Conservation (phyloP, 2,113 vertebrate species). For the Heterocephalus glaber region DNA sequence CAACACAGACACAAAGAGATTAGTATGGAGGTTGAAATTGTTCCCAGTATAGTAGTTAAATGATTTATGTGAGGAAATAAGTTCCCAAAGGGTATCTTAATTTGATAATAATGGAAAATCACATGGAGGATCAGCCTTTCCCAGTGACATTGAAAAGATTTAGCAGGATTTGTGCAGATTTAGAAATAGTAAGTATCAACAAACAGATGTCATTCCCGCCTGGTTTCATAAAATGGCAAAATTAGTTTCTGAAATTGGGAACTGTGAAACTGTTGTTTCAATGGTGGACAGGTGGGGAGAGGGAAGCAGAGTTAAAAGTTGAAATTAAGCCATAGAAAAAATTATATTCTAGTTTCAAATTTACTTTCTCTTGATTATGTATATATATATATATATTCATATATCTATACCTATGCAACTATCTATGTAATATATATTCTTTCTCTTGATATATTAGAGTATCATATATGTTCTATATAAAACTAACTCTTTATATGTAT, state of each 20-base stretch:
- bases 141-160: constrained; percentile 76
- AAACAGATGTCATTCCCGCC: constrained; percentile 80
- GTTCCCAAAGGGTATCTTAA: constrained; percentile 80
- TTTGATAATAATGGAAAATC: constrained; percentile 84
- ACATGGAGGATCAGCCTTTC: constrained; percentile 66
- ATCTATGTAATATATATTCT: not conserved
- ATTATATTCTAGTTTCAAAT: not conserved
- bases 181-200: constrained; percentile 78
- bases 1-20: constrained; percentile 77
- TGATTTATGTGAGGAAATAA: constrained; percentile 79
- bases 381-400: not conserved
- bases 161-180: constrained; percentile 75
- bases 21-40: constrained; percentile 79
- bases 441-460: not conserved
- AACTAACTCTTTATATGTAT: not conserved
- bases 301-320: not conserved
- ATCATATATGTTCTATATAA: not conserved
- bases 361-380: constrained; percentile 3
- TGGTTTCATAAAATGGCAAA: constrained; percentile 78
- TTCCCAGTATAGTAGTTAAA: constrained; percentile 79
- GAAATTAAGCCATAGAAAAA: not conserved
- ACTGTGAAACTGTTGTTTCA: not conserved
- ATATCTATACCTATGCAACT: not conserved
- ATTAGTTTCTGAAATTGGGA: constrained; percentile 78
- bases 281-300: not conserved